Conservation (phyloP, 2,113 vertebrate species). For the Ophiodon elongatus region DNA sequence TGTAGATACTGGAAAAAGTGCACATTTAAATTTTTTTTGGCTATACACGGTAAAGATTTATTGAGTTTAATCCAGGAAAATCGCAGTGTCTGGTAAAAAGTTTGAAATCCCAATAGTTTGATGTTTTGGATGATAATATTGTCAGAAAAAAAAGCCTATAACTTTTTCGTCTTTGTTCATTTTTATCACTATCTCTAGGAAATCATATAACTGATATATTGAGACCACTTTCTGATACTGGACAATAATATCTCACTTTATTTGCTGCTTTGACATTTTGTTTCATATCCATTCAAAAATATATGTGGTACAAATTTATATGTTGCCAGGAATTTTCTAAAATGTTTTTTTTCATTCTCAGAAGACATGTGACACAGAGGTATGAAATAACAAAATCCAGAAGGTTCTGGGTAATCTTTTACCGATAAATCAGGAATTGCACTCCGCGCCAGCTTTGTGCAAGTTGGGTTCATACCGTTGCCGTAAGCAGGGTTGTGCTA, state of each 20-base stretch:
- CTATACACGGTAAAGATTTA: background rate
- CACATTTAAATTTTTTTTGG: background rate
- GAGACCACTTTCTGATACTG: background rate
- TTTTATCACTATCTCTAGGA: background rate
- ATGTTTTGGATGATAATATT: background rate
- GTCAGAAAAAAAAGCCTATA: background rate
- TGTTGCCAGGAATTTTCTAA: background rate
- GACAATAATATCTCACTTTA: background rate
- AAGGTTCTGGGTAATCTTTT: background rate
- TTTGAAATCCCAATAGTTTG: background rate
- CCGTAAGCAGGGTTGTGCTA: slow-evolving; percentile 12
- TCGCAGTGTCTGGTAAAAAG: background rate
- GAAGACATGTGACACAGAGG: background rate
- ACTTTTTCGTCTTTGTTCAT: background rate
- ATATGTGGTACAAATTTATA: background rate
- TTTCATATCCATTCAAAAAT: background rate
- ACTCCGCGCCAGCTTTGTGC: background rate
- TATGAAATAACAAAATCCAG: slow-evolving; percentile 8
- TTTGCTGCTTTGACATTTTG: background rate
- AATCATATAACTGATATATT: background rate
- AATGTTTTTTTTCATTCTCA: background rate
- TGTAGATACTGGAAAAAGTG: background rate
- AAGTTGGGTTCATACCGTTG: background rate
- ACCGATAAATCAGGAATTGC: slow-evolving; percentile 12
- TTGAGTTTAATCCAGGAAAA: background rate